A percentile compares a stretch with the other conserved stretches of the same genome.
phyloP scores from a whole-genome alignment of 2,113 vertebrate species.

The Notarius quadriscutis region DNA sequence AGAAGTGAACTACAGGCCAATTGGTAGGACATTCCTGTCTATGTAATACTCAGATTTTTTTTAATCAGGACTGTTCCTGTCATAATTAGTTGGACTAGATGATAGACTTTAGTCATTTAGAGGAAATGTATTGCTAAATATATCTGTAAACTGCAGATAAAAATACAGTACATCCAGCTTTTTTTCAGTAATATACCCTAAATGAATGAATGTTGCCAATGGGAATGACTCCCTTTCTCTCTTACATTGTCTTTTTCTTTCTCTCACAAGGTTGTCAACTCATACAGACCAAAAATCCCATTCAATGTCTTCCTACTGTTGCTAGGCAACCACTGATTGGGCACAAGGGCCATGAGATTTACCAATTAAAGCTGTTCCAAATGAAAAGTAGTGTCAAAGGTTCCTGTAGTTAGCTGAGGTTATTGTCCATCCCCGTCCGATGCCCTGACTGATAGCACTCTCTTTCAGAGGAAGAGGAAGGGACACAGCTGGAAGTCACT shows the following conservation, averaged over 20 bases:
- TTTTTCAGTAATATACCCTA: conserved; percentile 16
- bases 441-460: conserved; percentile 16
- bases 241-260: neutral
- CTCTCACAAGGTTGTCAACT: neutral
- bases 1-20: neutral
- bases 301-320: conserved; percentile 58
- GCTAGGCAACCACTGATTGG: conserved; percentile 75
- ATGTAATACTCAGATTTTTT: neutral
- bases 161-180: conserved; percentile 11
- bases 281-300: conserved; percentile 41
- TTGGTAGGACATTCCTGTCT: neutral
- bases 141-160: neutral
- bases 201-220: neutral
- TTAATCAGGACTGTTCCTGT: neutral
- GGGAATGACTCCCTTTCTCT: conserved; percentile 9
- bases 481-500: conserved; percentile 23
- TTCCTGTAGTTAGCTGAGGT: conserved; percentile 55
- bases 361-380: conserved; percentile 72
- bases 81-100: neutral
- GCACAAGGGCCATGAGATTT: conserved; percentile 68
- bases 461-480: conserved; percentile 10
- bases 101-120: neutral
- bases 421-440: conserved; percentile 6
- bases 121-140: neutral
- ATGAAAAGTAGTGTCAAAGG: conserved; percentile 66